Evolutionary conservation across 2,797 vertebrate species (phyloP).

Genomic region (Mallotus villosus): DNA sequence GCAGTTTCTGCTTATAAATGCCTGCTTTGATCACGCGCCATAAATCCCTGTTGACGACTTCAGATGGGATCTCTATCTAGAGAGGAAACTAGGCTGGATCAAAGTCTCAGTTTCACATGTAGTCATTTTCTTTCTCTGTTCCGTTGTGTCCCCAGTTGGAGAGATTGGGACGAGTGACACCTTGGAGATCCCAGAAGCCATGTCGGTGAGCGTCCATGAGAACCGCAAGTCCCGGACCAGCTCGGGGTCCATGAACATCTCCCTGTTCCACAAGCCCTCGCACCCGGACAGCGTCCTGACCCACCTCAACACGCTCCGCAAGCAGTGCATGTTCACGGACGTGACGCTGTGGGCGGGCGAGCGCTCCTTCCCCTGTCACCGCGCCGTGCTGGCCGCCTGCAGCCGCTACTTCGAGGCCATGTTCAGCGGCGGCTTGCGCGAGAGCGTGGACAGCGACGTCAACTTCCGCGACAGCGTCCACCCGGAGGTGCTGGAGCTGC

Average conservation of each 20-base stretch:
- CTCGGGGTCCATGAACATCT: slow-evolving; percentile 90
- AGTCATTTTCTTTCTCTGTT: slow-evolving; percentile 4
- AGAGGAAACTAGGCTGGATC: neutral
- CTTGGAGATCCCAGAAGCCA: slow-evolving; percentile 65
- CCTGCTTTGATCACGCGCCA: neutral
- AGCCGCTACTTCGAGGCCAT: slow-evolving; percentile 96
- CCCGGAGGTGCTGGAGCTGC: slow-evolving; percentile 90
- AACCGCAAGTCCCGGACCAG: slow-evolving; percentile 93
- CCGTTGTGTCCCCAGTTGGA: slow-evolving; percentile 37
- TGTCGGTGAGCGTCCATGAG: slow-evolving; percentile 94
- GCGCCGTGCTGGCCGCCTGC: slow-evolving; percentile 89
- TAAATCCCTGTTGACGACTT: neutral
- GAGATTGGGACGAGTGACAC: slow-evolving; percentile 51
- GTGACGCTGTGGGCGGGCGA: slow-evolving; percentile 92
- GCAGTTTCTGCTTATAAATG: neutral
- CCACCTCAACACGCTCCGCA: slow-evolving; percentile 88
- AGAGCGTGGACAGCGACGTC: slow-evolving; percentile 87
- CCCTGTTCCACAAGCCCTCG: slow-evolving; percentile 91
- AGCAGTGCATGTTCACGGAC: slow-evolving; percentile 91
- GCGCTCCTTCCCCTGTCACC: slow-evolving; percentile 89
- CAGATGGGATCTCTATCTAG: neutral
- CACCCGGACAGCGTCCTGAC: slow-evolving; percentile 91
- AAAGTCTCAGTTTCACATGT: neutral
- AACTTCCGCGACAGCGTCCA: slow-evolving; percentile 93
- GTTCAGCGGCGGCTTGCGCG: slow-evolving; percentile 91